Conservation (phyloP, 1,140 invertebrate genomes). For the Zophobas atratus region DNA sequence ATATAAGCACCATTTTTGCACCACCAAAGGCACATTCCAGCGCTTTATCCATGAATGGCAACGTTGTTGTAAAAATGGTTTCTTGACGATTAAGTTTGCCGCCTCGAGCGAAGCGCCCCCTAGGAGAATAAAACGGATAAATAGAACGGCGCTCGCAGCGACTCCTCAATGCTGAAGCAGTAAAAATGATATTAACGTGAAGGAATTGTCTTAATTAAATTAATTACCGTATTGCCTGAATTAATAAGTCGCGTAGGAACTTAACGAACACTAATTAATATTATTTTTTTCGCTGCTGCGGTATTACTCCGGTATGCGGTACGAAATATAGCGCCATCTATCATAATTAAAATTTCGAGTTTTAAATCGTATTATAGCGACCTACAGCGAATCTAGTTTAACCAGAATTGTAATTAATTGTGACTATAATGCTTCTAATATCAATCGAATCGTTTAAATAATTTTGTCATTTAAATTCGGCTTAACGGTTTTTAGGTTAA, state of each 20-base stretch:
- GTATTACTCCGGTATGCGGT: conserved; percentile 16
- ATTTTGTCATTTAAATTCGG: conserved; percentile 30
- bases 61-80: no score
- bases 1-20: conserved; percentile 25
- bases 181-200: conserved; percentile 19
- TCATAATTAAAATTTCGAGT: conserved; percentile 16
- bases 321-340: conserved; percentile 29
- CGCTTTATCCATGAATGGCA: neutral
- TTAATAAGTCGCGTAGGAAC: neutral
- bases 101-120: conserved; percentile 1
- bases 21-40: neutral
- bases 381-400: conserved; percentile 21
- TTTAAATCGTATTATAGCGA: neutral
- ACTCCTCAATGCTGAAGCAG: neutral
- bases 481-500: conserved; percentile 4
- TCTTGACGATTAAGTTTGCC: neutral
- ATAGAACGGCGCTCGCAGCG: neutral
- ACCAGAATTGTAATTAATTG: conserved; percentile 35
- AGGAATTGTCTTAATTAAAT: conserved; percentile 42
- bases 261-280: conserved; percentile 31
- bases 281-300: neutral
- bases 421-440: conserved; percentile 18
- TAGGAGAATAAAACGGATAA: neutral
- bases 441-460: conserved; percentile 19
- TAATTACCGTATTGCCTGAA: conserved; percentile 17